Base-by-base conservation (phyloP, 1,140 invertebrate species). In the Caenorhabditis tropicalis region DNA sequence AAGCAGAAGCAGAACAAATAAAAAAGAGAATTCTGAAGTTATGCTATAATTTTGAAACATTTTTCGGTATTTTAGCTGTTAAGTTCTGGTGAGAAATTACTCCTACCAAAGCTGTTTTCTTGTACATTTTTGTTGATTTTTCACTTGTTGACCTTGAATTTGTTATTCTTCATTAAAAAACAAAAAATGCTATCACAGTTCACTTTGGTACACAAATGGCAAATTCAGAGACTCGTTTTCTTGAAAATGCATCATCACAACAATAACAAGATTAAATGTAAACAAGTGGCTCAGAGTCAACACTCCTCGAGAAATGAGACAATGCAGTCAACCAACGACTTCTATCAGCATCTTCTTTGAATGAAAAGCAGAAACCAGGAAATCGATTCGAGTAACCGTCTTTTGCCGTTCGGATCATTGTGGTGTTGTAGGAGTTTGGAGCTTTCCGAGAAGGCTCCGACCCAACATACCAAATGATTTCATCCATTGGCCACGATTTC, bases 381-480 rank as follows among this genome's bases (percentile, higher is more conserved):
- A 83, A 85, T 82, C 85, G 85, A 16, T 27, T 60, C 27, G 86
- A 85, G 39, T 87, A 86, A 49, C 88, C 85, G 10, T 70, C 27
- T 43, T 87, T 89, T 19, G 87, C 43, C 46, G 56, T n/a, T 6
- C 82, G 70, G 6, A 39, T 65, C 7, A 53, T 65, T 53, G 84
- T 43, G 12, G 33, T 19, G 15, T 83, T 43, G 88, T 86, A 82
- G 51, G 53, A 39, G 36, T 74, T 74, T 12, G 65, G 65, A 7
- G 36, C 15, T 43, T 87, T 88, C 70, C 89, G 43, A 10, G 88
- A 84, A 6, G 83, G 24, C 46, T 87, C 86, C 24, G 80, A 12
- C 2, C 89, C 89, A 16, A 82, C 74, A 86, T 89, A 89, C 89
- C 89, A 89, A 27, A 89, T 33, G 46, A 86, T 84, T 33, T 89